Base-by-base conservation (phyloP, 2,888 invertebrate species). In the Drosophila limbata region DNA sequence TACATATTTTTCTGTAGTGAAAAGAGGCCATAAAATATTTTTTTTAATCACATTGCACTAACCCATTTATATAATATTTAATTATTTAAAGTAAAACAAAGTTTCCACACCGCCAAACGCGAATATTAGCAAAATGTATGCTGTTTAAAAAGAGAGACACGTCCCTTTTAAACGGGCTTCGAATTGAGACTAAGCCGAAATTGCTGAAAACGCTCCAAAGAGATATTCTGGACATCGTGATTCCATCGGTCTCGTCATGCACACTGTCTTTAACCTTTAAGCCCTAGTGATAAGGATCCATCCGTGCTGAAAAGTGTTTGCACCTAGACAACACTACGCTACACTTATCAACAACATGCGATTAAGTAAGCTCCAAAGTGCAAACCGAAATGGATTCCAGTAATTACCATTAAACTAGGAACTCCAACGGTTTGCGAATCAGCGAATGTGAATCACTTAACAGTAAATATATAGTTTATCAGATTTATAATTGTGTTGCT, bases 271-370 rank as follows among this genome's bases (percentile, higher is more conserved):
- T 8, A 73, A 79, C 79, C 84, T 79, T 77, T 84, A 79, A 48
- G 48, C 25, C 61, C 15, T 17, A 15, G 39, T 71, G 83, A 83
- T 83, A 83, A 83, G 69, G 33, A 52, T 50, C 57, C 70, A 64
- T 61, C 65, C 44, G 48, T 33, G 51, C 55, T 35, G 33, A 67
- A 69, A 57, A 76, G 55, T 56, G 59, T 76, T 65, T 39, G 39
- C 61, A 76, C 86, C 75, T 73, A 81, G 81, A 72, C 75, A 51
- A 25, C 25, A 6, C 25, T 15, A 50, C 72, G 21, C 15, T 19
- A 35, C n/a, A 35, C 57, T 84, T 84, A 84, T 84, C 85, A 78
- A 51, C 48, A 79, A 73, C 85, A 88, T 73, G 85, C 78, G 66
- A 85, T 65, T 68, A 48, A 67, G 59, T 71, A 59, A 64, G 69